Base-by-base conservation (phyloP, 1,140 invertebrate species). In the Monochamus saltuarius region DNA sequence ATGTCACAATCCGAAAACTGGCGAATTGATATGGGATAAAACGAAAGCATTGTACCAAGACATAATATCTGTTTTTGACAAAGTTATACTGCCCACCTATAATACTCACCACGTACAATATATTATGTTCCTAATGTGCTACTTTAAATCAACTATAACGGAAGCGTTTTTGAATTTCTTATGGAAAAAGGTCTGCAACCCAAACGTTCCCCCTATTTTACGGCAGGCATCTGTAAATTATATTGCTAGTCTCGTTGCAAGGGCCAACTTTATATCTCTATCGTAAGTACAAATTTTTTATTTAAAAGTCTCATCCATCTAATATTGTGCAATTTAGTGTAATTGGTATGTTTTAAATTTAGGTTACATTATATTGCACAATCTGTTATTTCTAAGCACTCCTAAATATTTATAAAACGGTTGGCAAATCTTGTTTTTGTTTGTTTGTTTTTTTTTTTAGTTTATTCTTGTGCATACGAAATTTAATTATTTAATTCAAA, bases 91-190 rank as follows among this genome's bases (percentile, higher is more conserved):
- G 50, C 83, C 85, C 2, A 91, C 89, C 9, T 84, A 90, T 70
- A 86, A 82, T 22, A 86, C 82, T 49, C 83, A 85, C 73, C 89
- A 92, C 73, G 83, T 89, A 4, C 92, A 93, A 75, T 95, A 89
- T 75, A 70, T 91, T 2, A 79, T 91, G 70, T 93, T 94, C 76
- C 87, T 89, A 67, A 76, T 91, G 49, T 85, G 86, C 73, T 88
- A 86, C 69, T 82, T 91, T 55, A 87, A 87, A 76, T 70, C 76
- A n/a, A 76, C 79, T 10, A 73, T 93, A 29, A 75, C 79, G 8
- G 87, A 90, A 65, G 81, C 79, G 9, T 91, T 92, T 75, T 68
- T 90, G n/a, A 79, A 79, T 63, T 86, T 82, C 70, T 75, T 93
- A 4, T 94, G 91, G 90, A 82, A 84, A 50, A 90, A 89, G 77